Evolutionary conservation across 2,113 vertebrate genomes (phyloP).

Genomic region (Hystrix cristata): DNA sequence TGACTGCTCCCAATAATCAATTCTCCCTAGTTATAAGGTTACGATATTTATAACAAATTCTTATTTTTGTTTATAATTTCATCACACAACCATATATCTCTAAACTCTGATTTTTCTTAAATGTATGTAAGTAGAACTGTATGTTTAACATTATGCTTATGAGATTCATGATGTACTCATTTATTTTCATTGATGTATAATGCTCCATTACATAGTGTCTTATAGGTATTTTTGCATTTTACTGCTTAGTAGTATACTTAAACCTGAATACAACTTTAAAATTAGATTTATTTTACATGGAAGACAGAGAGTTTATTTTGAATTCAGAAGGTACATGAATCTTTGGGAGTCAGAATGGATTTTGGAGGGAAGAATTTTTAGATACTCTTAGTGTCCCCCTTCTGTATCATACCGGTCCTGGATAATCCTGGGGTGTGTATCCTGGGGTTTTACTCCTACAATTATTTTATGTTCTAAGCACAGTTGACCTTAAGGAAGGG

Average conservation of each 20-base stretch:
- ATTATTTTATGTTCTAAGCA: neutral
- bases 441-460: neutral
- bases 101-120: neutral
- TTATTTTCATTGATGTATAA: neutral
- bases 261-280: neutral
- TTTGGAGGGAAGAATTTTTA: neutral
- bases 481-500: neutral
- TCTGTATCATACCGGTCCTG: neutral
- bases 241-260: neutral
- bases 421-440: neutral
- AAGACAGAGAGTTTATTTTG: neutral
- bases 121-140: neutral
- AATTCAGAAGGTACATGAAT: neutral
- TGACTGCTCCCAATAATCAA: neutral
- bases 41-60: neutral
- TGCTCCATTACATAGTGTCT: neutral
- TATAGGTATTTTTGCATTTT: neutral
- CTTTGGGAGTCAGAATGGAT: neutral
- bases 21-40: neutral
- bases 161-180: neutral
- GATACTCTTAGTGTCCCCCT: too few species aligned
- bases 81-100: neutral
- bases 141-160: neutral
- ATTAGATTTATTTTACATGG: neutral
- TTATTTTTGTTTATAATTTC: neutral